Conservation (phyloP, 2,888 invertebrate species). For the Maniola hyperantus region DNA sequence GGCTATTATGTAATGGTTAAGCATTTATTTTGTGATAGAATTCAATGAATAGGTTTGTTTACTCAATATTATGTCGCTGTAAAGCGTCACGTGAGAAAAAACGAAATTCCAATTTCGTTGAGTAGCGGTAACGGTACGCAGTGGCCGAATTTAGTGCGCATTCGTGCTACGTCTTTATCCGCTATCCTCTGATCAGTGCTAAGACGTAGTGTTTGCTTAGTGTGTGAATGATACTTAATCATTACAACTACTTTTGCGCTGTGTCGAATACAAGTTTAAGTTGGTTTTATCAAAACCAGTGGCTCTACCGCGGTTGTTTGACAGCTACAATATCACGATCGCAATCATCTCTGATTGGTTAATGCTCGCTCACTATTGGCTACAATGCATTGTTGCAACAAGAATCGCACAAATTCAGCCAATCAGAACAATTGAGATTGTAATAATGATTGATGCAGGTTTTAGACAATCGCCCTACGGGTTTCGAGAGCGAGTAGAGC, state of each 20-base stretch:
- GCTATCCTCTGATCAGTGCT: conserved; percentile 28
- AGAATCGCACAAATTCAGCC: too few species aligned
- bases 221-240: conserved; percentile 14
- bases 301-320: too few species aligned
- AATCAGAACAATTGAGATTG: too few species aligned
- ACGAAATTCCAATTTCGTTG: conserved; percentile 44
- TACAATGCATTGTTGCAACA: too few species aligned
- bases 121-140: conserved; percentile 44
- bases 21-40: not conserved
- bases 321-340: too few species aligned
- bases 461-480: too few species aligned
- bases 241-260: not conserved
- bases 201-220: conserved; percentile 32
- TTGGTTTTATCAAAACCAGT: not conserved
- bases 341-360: too few species aligned
- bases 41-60: not conserved
- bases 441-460: too few species aligned
- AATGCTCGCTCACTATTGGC: too few species aligned
- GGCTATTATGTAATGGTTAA: not conserved
- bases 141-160: conserved; percentile 44
- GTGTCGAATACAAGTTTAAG: conserved; percentile 6
- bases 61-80: conserved; percentile 13
- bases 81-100: conserved; percentile 40
- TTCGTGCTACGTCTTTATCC: conserved; percentile 34
- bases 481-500: not conserved